Base-by-base conservation (phyloP, 2,797 vertebrate genomes). In the Notolabrus celidotus region DNA sequence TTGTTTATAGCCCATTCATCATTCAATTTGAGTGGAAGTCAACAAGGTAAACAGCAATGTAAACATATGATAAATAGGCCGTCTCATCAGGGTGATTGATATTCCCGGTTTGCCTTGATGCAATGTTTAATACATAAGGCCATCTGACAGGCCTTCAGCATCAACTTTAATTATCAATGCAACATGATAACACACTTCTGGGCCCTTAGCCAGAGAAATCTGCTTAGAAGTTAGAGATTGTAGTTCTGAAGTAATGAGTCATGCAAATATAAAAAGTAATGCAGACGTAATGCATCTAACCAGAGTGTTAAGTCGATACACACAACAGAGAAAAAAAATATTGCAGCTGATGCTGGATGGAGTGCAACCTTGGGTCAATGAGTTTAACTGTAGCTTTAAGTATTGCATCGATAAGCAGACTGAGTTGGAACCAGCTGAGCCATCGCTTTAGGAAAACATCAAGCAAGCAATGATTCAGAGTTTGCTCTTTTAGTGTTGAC, bases 31-130 rank as follows among this genome's bases (percentile, higher is more conserved):
- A 88, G 62, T 71, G 65, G 64, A 83, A 83, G 76, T 85, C 80
- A 88, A 74, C 80, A 79, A 79, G 84, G 80, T 76, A 83, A 84
- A 89, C 54, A 52, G 39, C 49, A 55, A 49, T 77, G 46, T 79
- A 84, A 86, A 84, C 74, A 65, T 39, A 67, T 80, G 75, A 88
- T 80, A 72, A 88, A 89, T 71, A 77, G 74, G 45, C 64, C 38
- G 63, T 46, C 58, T 71, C 65, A 67, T 83, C 76, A 68, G 75
- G 38, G 45, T 86, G 82, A 86, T 69, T 88, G 85, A 86, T 87
- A 60, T 58, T 72, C 77, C 47, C 45, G 27, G 46, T 79, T 76
- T 66, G 75, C 60, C 51, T 62, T 43, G 36, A 71, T 84, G 74
- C 46, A 34, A 79, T 82, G 52, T 81, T 85, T 78, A 77, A 87